Percentiles rank a stretch among this genome's conserved stretches.
Conservation (phyloP, 2,113 vertebrate species). For the Anthoscopus minutus region DNA sequence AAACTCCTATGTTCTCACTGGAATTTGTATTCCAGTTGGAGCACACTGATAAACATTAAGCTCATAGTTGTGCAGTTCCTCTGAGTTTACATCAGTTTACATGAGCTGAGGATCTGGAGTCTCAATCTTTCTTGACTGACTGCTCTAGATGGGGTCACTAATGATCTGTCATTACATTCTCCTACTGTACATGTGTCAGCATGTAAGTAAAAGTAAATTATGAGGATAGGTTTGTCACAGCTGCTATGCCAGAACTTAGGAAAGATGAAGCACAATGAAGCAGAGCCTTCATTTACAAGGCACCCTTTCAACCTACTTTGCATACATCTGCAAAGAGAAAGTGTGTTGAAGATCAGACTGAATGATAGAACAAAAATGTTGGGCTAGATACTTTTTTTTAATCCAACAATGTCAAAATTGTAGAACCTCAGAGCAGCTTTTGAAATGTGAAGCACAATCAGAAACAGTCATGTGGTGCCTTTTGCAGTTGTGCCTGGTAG, state of each 20-base stretch:
- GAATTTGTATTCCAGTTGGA: neutral
- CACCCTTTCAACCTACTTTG: neutral
- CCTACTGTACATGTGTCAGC: neutral
- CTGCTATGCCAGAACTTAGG: neutral
- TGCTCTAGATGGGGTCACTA: neutral
- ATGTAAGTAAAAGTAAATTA: neutral
- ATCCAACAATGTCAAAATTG: neutral
- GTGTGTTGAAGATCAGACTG: neutral
- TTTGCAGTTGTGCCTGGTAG: neutral
- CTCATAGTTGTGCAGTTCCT: neutral
- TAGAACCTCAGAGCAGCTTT: neutral
- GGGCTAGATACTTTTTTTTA: neutral
- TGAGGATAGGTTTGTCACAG: neutral
- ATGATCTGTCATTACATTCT: neutral
- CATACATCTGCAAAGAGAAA: neutral
- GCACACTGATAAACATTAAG: neutral
- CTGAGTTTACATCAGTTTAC: neutral
- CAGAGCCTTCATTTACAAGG: neutral
- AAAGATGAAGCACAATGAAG: neutral
- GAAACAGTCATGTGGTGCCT: neutral
- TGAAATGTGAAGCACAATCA: neutral
- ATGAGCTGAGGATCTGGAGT: neutral
- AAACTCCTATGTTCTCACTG: neutral
- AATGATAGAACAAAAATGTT: neutral
- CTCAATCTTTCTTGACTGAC: neutral